phyloP scores from a whole-genome alignment of 2,113 vertebrate species.

The Cepphus grylle region DNA sequence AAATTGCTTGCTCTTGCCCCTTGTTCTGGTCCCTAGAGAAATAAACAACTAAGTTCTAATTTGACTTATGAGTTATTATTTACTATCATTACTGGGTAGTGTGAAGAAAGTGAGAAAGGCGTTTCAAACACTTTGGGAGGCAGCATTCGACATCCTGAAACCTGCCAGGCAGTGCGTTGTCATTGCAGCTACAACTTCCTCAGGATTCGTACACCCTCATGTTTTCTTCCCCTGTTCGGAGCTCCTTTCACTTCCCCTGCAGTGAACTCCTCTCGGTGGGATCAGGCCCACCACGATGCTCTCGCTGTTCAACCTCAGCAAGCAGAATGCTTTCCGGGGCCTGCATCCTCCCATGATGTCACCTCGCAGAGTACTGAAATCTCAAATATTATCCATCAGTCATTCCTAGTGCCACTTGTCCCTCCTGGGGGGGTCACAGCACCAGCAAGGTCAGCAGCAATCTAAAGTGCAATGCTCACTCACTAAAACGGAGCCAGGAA shows the following conservation, averaged over 20 bases:
- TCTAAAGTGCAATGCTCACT: neutral
- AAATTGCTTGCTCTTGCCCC: neutral
- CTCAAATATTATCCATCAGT: neutral
- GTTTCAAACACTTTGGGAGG: neutral
- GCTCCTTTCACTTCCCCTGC: neutral
- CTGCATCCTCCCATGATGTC: neutral
- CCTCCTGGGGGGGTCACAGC: neutral
- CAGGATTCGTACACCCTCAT: neutral
- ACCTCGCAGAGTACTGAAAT: neutral
- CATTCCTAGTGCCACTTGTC: neutral
- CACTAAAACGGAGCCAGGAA: neutral
- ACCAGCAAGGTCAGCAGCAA: neutral
- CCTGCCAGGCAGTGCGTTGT: accelerated
- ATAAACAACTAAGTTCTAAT: neutral
- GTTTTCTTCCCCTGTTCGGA: neutral
- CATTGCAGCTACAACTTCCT: neutral
- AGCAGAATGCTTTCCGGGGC: neutral
- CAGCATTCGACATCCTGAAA: neutral
- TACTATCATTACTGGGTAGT: neutral
- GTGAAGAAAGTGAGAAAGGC: neutral
- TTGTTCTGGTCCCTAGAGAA: neutral
- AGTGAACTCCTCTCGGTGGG: neutral
- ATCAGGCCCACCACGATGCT: neutral
- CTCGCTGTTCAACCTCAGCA: neutral
- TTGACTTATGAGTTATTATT: neutral